phyloP scores from a whole-genome alignment of 64 coral and sea anemone genomes.

The Montipora foliosa region DNA sequence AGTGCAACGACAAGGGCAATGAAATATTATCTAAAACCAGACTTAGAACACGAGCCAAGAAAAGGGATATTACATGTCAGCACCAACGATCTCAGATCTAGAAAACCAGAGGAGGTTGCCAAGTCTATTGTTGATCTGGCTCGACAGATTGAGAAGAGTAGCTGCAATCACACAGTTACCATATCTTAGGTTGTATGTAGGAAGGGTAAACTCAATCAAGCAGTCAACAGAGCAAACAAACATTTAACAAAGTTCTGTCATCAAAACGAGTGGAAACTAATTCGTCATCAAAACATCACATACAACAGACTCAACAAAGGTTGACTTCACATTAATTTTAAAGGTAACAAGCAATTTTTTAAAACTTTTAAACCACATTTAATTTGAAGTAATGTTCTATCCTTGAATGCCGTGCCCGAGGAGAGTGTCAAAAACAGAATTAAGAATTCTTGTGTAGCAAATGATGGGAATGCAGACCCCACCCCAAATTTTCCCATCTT shows the following conservation, averaged over 20 bases:
- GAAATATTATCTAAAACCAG: slow-evolving; percentile 32
- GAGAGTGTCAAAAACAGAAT: neutral
- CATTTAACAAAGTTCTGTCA: neutral
- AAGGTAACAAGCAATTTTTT: slow-evolving; percentile 37
- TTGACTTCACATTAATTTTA: neutral
- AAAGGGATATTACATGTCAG: neutral
- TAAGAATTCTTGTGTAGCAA: neutral
- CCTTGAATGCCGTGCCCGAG: no score
- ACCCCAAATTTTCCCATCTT: slow-evolving; percentile 9
- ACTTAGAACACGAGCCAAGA: neutral
- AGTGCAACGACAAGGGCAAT: neutral
- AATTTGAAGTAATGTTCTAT: neutral
- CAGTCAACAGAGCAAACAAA: slow-evolving; percentile 2
- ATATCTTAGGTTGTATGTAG: slow-evolving; percentile 12
- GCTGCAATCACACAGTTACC: neutral
- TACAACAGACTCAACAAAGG: slow-evolving; percentile 26
- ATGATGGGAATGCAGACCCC: neutral
- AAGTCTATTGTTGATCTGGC: neutral
- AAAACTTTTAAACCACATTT: neutral
- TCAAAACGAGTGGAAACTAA: no score
- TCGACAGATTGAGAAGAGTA: neutral
- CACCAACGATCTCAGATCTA: slow-evolving; percentile 8
- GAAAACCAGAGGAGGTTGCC: slow-evolving; percentile 20
- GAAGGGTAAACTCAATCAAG: slow-evolving; percentile 7
- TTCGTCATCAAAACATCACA: neutral